Evolutionary conservation across 37 sponge, comb jelly and placozoan species (phyloP).

Genomic region (Beroe forskalii): DNA sequence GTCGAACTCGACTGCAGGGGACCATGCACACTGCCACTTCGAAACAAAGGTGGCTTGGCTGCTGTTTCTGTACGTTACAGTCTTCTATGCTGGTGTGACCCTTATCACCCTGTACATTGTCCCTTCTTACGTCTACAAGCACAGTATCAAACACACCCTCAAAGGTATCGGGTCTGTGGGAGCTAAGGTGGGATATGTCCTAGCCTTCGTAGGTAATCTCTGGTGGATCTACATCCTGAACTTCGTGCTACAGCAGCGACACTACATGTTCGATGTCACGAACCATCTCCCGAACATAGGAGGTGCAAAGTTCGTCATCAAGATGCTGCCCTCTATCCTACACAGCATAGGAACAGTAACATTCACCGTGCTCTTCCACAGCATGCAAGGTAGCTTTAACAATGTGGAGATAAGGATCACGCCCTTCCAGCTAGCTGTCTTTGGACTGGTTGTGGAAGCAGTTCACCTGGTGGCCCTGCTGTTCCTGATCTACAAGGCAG

Average conservation of each 20-base stretch:
- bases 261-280: slow-evolving; percentile 8
- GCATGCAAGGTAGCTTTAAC: neutral
- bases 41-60: neutral
- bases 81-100: neutral
- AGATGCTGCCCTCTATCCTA: neutral
- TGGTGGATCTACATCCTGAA: slow-evolving; percentile 6
- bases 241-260: neutral
- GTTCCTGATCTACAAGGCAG: neutral
- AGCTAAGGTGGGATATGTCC: neutral
- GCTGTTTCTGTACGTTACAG: neutral
- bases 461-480: neutral
- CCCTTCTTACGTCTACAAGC: neutral
- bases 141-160: neutral
- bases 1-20: neutral
- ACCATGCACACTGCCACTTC: too few species aligned
- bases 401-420: neutral
- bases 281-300: neutral
- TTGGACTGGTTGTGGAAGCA: neutral
- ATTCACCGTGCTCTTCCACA: neutral
- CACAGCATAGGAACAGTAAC: neutral
- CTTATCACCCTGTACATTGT: neutral
- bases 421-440: neutral
- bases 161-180: neutral
- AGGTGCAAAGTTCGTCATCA: neutral
- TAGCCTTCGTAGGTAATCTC: neutral